Base-by-base conservation (phyloP, 2,888 invertebrate genomes). In the Idaea aversata region DNA sequence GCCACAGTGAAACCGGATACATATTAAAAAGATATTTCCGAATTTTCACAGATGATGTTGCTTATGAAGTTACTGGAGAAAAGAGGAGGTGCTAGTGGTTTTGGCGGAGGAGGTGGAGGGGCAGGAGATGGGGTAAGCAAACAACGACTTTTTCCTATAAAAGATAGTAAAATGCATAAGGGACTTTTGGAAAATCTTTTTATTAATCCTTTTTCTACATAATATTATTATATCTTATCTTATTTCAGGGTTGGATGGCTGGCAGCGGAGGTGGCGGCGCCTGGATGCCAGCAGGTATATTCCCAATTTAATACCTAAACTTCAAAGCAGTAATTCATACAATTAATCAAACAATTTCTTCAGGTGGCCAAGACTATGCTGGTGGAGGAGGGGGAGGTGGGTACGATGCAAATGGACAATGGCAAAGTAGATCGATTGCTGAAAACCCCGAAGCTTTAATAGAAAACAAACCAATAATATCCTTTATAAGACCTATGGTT, bases 241-340 rank as follows among this genome's bases (percentile, higher is more conserved):
- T 16, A 61, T 34, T 59, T n/a, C 76, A 94, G 85, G 91, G 93
- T 3, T 94, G 91, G 82, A 85, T 90, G 13, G 86, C 93, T 0
- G 85, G 89, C 57, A 90, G 93, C 0, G 90, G 88, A 0, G 87
- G 90, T 1, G 91, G 93, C 0, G 91, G 93, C 0, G 84, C 86
- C 4, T 93, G 93, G 82, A 91, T 93, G 81, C 90, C 93, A 70
- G 91, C 91, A 91, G 91, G 91, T 91, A 90, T 88, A 77, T 81
- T 88, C 67, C 85, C 85, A 74, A 74, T 89, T 75, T 85, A 80
- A 80, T 64, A 65, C 58, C 62, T 67, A 59, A 68, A 65, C 47
- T 59, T 34, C 60, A 60, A 65, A 67, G 63, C 61, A 65, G 70
- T 69, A 47, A 70, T 70, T 64, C 69, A 70, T 74, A 73, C 73